These are phyloP conservation scores for Baryphthengus martii DNA, from an alignment of 2,113 vertebrate species.

Conservation along the genomic window DNA sequence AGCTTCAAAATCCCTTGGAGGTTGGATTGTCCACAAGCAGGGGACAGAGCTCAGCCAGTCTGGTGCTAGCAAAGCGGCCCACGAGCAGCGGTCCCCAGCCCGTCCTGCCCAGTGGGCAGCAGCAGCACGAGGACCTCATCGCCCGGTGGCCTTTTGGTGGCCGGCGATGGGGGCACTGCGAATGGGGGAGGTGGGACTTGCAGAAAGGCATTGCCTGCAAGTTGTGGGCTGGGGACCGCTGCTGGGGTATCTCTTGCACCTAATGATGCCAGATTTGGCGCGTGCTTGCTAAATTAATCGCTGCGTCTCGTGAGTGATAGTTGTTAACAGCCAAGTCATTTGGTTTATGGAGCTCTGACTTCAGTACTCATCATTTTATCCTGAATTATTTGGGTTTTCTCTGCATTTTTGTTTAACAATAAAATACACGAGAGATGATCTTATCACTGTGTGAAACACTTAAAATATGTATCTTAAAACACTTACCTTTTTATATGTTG, in stretches of 20 bases:
- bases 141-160: not conserved
- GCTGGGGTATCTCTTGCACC: not conserved
- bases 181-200: no score
- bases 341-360: not conserved
- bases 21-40: conserved; percentile 31
- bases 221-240: not conserved
- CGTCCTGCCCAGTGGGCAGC: not conserved
- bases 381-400: not conserved
- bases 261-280: not conserved
- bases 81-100: not conserved
- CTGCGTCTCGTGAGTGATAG: fast-evolving
- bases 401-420: not conserved
- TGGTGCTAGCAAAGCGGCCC: not conserved
- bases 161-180: fast-evolving
- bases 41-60: not conserved
- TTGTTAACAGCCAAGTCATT: not conserved
- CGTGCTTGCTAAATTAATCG: not conserved
- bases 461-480: not conserved
- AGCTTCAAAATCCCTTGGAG: not conserved
- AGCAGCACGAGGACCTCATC: fast-evolving
- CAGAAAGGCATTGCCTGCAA: not conserved
- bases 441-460: not conserved
- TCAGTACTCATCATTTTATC: not conserved
- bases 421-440: not conserved
- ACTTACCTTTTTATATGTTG: not conserved